Percentiles rank a stretch among this genome's conserved stretches.
phyloP scores from a whole-genome alignment of 2,888 invertebrate species.

The Melipona bicolor region DNA sequence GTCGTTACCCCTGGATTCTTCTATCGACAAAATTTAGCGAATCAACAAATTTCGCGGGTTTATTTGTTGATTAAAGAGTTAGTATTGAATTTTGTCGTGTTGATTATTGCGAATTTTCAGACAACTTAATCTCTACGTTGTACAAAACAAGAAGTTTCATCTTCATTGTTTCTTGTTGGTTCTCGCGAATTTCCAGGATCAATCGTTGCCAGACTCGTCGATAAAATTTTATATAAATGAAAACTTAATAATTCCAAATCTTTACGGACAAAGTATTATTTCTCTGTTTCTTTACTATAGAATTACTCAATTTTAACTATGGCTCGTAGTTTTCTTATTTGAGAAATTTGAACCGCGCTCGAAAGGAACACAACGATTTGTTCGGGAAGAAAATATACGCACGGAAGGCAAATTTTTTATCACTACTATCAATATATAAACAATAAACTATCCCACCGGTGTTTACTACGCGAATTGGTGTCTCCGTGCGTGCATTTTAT shows the following conservation, averaged over 20 bases:
- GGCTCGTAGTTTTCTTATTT: not conserved
- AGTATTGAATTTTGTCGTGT: no score
- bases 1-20: no score
- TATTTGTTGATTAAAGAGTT: not conserved
- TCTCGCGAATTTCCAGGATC: no score
- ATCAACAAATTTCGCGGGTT: not conserved
- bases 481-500: not conserved
- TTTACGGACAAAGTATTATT: not conserved
- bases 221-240: not conserved
- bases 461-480: not conserved
- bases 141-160: no score
- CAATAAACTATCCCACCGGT: not conserved
- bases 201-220: not conserved
- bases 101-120: no score
- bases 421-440: constrained; percentile 2
- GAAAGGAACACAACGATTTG: not conserved
- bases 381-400: not conserved
- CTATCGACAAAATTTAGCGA: no score
- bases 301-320: not conserved
- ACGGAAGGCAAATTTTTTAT: no score
- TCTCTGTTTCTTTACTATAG: not conserved
- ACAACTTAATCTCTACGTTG: no score
- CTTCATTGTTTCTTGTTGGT: no score
- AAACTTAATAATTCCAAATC: not conserved
- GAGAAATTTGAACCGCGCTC: not conserved